Evolutionary conservation across 1,140 invertebrate genomes (phyloP).

Genomic region (Contarinia nasturtii): DNA sequence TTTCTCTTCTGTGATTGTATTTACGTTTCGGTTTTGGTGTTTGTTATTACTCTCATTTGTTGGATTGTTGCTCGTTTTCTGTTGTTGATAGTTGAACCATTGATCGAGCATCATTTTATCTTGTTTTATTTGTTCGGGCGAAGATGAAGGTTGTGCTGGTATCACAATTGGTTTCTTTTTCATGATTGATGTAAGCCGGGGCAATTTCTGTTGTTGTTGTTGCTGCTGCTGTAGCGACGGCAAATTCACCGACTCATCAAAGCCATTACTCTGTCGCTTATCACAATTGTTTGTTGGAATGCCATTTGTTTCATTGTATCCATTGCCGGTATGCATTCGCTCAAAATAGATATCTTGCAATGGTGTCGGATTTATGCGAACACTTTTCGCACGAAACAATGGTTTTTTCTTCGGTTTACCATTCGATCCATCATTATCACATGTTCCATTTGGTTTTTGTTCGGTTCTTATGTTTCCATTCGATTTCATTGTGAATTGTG

Average conservation of each 20-base stretch:
- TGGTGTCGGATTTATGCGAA: slow-evolving; percentile 2
- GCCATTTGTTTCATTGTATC: not conserved
- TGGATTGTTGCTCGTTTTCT: not conserved
- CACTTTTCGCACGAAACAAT: slow-evolving; percentile 1
- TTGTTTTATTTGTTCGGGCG: not conserved
- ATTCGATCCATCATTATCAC: not conserved
- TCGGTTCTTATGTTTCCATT: no score
- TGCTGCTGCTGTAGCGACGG: not conserved
- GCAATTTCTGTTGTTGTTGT: not conserved
- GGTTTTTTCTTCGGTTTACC: slow-evolving; percentile 1
- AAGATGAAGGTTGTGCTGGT: not conserved
- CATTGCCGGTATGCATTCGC: not conserved
- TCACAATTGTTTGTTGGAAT: not conserved
- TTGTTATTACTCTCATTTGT: not conserved
- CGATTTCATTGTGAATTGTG: no score
- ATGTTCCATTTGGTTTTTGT: not conserved
- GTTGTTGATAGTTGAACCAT: not conserved
- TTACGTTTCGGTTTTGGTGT: no score
- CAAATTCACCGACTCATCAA: not conserved
- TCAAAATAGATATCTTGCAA: not conserved
- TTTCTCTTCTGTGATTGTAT: no score
- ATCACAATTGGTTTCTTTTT: not conserved
- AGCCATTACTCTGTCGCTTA: not conserved
- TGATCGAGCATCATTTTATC: not conserved
- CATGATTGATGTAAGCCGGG: not conserved